These are phyloP conservation scores for Nipponia nippon DNA, from an alignment of 2,113 vertebrate genomes.

Conservation along the genomic window DNA sequence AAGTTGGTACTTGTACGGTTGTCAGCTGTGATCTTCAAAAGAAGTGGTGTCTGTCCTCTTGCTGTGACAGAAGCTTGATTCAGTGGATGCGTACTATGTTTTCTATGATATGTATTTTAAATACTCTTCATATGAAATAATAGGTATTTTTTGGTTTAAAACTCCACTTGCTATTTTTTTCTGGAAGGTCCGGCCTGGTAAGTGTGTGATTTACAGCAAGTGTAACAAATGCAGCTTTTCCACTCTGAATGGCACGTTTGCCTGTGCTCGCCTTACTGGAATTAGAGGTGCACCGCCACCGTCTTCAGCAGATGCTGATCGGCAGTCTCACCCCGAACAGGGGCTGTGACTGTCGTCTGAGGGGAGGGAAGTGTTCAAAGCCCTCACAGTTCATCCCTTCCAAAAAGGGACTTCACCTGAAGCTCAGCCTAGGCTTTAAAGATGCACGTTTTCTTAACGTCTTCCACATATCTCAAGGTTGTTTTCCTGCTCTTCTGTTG, in stretches of 20 bases:
- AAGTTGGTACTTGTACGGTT: background rate
- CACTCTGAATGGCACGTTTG: rapidly evolving
- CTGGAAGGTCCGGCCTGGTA: background rate
- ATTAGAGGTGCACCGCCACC: rapidly evolving
- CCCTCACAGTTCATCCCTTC: background rate
- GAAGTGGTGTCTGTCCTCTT: background rate
- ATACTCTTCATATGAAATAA: background rate
- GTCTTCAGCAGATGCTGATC: background rate
- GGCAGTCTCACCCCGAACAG: background rate
- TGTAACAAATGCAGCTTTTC: background rate
- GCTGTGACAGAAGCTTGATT: rapidly evolving
- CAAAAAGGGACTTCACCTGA: background rate
- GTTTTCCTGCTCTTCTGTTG: background rate
- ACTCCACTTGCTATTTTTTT: background rate
- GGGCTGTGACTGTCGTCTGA: background rate
- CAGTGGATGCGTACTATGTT: rapidly evolving
- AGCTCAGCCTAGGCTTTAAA: background rate
- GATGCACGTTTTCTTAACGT: background rate
- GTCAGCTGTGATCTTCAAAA: background rate
- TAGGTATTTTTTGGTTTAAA: background rate
- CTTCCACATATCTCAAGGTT: background rate
- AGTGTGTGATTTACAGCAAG: background rate
- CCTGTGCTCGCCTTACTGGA: background rate
- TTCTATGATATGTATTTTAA: background rate
- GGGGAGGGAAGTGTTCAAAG: background rate